Percentiles rank a stretch among this genome's conserved stretches.
These are phyloP conservation scores for Drosophila mimica DNA, from an alignment of 2,888 invertebrate species.

Conservation along the genomic window DNA sequence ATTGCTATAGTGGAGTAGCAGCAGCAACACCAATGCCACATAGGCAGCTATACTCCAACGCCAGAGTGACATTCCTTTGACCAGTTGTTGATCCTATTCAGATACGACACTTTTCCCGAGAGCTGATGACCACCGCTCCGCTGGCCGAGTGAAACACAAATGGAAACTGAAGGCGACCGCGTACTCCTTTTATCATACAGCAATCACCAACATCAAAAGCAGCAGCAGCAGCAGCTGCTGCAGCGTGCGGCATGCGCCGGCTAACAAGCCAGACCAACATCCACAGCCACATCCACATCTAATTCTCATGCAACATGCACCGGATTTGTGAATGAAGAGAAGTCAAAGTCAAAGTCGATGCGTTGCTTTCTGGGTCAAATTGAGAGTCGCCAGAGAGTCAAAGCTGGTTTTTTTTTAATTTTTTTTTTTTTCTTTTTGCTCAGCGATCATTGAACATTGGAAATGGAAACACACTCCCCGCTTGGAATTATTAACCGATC, in stretches of 20 bases:
- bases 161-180: slow-evolving; percentile 61
- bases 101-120: slow-evolving; percentile 11
- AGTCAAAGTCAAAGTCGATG: slow-evolving; percentile 35
- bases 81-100: background rate
- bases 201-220: slow-evolving; percentile 13
- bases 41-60: slow-evolving; percentile 48
- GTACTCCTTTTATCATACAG: slow-evolving; percentile 73
- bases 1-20: slow-evolving; percentile 47
- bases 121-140: slow-evolving; percentile 55
- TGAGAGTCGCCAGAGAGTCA: slow-evolving; percentile 25
- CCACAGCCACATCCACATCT: slow-evolving; percentile 38
- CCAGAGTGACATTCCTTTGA: slow-evolving; percentile 39
- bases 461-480: slow-evolving; percentile 56
- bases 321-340: slow-evolving; percentile 62
- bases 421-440: background rate
- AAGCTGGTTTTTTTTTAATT: slow-evolving; percentile 30
- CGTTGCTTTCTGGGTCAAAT: slow-evolving; percentile 67
- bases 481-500: slow-evolving; percentile 52
- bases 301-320: slow-evolving; percentile 57
- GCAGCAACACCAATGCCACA: slow-evolving; percentile 52
- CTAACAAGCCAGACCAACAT: slow-evolving; percentile 21
- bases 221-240: background rate
- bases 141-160: slow-evolving; percentile 70
- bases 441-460: slow-evolving; percentile 40
- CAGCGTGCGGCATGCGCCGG: slow-evolving; percentile 19